Percentiles rank a stretch among this genome's conserved stretches.
These are phyloP conservation scores for Saturnia pavonia DNA, from an alignment of 2,888 invertebrate genomes.

Conservation along the genomic window DNA sequence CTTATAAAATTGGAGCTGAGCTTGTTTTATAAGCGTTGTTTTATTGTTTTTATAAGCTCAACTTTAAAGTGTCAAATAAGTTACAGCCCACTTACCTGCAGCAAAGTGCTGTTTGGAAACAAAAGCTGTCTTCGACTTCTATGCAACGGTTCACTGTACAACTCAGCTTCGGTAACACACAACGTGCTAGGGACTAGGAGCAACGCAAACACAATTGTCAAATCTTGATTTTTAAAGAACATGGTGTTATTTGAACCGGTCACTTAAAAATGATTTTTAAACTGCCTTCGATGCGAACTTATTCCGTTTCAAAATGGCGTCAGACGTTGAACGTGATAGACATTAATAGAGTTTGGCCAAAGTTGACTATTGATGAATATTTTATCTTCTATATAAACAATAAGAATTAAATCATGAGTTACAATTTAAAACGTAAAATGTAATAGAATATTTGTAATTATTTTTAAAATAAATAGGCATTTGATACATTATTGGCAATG, in stretches of 20 bases:
- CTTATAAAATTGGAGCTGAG: background rate
- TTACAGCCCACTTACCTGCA: slow-evolving; percentile 50
- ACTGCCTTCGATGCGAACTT: slow-evolving; percentile 13
- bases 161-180: slow-evolving; percentile 37
- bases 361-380: background rate
- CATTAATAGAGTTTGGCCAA: slow-evolving; percentile 20
- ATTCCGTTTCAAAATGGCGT: slow-evolving; percentile 22
- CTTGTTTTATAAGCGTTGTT: background rate
- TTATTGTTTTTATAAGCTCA: background rate
- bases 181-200: slow-evolving; percentile 21
- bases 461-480: no score
- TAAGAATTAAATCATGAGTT: background rate
- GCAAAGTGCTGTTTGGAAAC: slow-evolving; percentile 60
- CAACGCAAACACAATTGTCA: slow-evolving; percentile 25
- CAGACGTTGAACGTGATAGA: slow-evolving; percentile 21
- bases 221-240: slow-evolving; percentile 25
- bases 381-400: background rate
- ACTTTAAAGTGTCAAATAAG: background rate
- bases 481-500: no score
- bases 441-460: no score
- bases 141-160: slow-evolving; percentile 38
- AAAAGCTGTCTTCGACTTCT: slow-evolving; percentile 58
- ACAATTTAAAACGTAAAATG: no score
- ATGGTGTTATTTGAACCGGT: slow-evolving; percentile 26
- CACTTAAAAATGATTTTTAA: slow-evolving; percentile 25